Conservation (phyloP, 2,113 vertebrate genomes). For the Desmodus rotundus region DNA sequence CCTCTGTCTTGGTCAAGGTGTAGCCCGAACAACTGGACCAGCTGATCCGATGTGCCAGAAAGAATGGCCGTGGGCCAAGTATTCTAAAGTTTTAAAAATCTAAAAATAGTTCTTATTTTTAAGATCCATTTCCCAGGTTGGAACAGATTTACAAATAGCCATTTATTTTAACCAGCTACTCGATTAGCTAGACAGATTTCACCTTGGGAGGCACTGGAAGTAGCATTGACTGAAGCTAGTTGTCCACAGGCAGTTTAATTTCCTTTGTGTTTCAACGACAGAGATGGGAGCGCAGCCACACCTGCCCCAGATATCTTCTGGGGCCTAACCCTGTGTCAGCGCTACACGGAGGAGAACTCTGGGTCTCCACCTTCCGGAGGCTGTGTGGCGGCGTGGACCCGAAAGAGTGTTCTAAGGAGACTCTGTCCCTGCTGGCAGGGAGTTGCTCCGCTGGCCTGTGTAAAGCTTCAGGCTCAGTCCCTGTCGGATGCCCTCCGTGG, state of each 20-base stretch:
- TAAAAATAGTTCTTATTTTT: not conserved
- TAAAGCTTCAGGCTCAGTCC: not conserved
- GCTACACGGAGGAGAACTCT: not conserved
- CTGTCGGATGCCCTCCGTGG: not conserved
- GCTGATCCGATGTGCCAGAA: not conserved
- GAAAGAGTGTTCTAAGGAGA: not conserved
- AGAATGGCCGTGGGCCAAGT: not conserved
- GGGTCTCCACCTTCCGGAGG: not conserved
- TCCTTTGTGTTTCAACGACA: not conserved
- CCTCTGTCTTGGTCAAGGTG: not conserved
- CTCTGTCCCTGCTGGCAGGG: not conserved
- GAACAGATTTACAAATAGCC: not conserved
- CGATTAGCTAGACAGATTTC: constrained; percentile 10
- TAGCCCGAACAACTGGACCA: not conserved
- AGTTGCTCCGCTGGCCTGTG: not conserved
- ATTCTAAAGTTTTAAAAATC: not conserved
- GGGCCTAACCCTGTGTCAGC: not conserved
- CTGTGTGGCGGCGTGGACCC: not conserved
- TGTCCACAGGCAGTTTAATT: not conserved
- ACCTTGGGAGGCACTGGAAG: not conserved
- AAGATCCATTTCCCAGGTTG: not conserved
- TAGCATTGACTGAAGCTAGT: not conserved
- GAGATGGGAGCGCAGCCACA: not conserved
- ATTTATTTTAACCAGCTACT: not conserved
- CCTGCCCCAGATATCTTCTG: not conserved